These are phyloP conservation scores for Ridgeia piscesae DNA, from an alignment of 1,140 invertebrate genomes.

Conservation along the genomic window DNA sequence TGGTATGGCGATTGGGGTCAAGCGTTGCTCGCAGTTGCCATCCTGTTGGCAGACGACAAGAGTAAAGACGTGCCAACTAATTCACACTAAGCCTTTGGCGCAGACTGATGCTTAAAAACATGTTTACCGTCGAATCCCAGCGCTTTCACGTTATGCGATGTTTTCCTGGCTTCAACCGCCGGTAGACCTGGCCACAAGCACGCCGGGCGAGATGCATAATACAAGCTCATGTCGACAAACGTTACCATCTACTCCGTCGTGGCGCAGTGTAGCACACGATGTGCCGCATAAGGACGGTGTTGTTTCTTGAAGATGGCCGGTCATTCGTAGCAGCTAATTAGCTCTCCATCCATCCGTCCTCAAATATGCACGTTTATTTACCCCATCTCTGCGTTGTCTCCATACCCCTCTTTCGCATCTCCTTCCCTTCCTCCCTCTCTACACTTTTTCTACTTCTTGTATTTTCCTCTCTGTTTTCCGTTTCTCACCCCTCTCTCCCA, in stretches of 20 bases:
- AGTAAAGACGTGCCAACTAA: neutral
- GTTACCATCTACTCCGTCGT: neutral
- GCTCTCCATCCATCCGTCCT: no score
- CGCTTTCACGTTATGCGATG: neutral
- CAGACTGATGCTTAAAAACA: slow-evolving; percentile 10
- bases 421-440: no score
- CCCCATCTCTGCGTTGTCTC: neutral
- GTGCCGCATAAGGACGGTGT: no score
- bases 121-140: neutral
- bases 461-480: no score
- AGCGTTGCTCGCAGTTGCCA: no score
- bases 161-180: neutral
- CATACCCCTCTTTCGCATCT: neutral
- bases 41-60: neutral
- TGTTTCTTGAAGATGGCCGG: no score
- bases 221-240: neutral
- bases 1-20: neutral
- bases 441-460: no score
- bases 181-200: neutral
- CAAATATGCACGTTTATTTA: neutral
- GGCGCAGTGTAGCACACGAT: no score
- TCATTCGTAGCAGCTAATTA: no score
- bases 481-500: neutral
- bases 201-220: neutral
- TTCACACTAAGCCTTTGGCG: neutral